Percentiles rank a stretch among this genome's conserved stretches.
These are phyloP conservation scores for Chaetogeoica ovagalla DNA, from an alignment of 2,888 invertebrate genomes.

Conservation along the genomic window DNA sequence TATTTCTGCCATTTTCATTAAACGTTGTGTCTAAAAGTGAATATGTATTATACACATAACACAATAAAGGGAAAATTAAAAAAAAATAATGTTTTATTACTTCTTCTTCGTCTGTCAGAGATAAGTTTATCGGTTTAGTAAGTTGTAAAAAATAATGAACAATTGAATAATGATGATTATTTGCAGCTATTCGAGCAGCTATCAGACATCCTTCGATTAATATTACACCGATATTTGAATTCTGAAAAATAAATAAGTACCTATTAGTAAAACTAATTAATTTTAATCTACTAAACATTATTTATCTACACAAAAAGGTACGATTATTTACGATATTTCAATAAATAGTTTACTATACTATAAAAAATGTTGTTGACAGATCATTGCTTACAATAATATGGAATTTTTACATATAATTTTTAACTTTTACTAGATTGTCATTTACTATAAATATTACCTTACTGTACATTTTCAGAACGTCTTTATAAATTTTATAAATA, in stretches of 20 bases:
- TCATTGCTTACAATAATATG: too few relatives aligned
- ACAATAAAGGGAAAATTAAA: not conserved
- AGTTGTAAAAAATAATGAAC: slow-evolving; percentile 93
- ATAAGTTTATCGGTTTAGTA: slow-evolving; percentile 86
- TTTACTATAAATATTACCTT: slow-evolving; percentile 63
- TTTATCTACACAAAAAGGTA: too few relatives aligned
- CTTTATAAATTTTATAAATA: slow-evolving; percentile 83
- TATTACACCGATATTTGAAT: slow-evolving; percentile 86
- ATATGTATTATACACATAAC: slow-evolving; percentile 17
- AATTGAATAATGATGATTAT: slow-evolving; percentile 74
- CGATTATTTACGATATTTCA: too few relatives aligned
- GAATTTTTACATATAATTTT: too few relatives aligned
- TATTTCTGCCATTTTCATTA: slow-evolving; percentile 86
- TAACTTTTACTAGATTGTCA: not conserved
- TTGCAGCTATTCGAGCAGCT: slow-evolving; percentile 87
- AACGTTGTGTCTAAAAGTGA: slow-evolving; percentile 72
- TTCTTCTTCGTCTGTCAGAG: slow-evolving; percentile 87
- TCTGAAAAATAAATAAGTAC: slow-evolving; percentile 60
- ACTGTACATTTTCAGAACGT: slow-evolving; percentile 90
- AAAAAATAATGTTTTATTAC: slow-evolving; percentile 58
- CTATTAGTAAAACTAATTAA: not conserved
- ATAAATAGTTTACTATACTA: too few relatives aligned
- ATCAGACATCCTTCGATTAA: slow-evolving; percentile 95
- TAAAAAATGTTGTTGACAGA: too few relatives aligned
- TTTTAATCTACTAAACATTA: too few relatives aligned